phyloP scores from a whole-genome alignment of 2,797 vertebrate genomes.

The Kryptopterus vitreolus region DNA sequence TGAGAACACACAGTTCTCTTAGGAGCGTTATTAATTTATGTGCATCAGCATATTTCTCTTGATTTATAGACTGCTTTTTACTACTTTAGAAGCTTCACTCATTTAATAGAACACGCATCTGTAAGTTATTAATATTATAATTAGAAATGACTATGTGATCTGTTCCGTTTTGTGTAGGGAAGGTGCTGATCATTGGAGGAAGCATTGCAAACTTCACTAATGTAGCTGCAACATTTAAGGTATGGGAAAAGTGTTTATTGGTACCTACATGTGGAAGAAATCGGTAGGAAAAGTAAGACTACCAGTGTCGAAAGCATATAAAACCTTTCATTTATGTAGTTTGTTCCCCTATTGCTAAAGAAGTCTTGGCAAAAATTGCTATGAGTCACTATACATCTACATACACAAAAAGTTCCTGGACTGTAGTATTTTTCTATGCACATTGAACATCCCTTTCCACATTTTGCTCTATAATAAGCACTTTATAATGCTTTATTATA shows the following conservation, averaged over 20 bases:
- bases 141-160: not conserved
- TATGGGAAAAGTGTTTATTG: slow-evolving; percentile 58
- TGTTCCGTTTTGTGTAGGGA: slow-evolving; percentile 73
- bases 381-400: not conserved
- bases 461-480: too few relatives aligned
- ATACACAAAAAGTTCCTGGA: not conserved
- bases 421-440: too few relatives aligned
- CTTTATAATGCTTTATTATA: too few relatives aligned
- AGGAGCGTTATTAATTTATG: too few relatives aligned
- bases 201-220: slow-evolving; percentile 99
- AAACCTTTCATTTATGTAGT: too few relatives aligned
- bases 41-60: not conserved
- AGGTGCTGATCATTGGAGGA: slow-evolving; percentile 96
- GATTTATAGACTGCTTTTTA: not conserved
- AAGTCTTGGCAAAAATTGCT: not conserved
- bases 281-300: not conserved
- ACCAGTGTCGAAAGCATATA: not conserved
- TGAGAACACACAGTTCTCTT: not conserved
- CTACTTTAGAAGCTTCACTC: not conserved
- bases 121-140: not conserved
- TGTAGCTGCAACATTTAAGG: slow-evolving; percentile 98
- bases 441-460: too few relatives aligned
- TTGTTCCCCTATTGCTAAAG: too few relatives aligned
- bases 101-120: not conserved
- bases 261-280: not conserved